phyloP scores from a whole-genome alignment of 2,888 invertebrate genomes.

The Lamellibrachia columna region DNA sequence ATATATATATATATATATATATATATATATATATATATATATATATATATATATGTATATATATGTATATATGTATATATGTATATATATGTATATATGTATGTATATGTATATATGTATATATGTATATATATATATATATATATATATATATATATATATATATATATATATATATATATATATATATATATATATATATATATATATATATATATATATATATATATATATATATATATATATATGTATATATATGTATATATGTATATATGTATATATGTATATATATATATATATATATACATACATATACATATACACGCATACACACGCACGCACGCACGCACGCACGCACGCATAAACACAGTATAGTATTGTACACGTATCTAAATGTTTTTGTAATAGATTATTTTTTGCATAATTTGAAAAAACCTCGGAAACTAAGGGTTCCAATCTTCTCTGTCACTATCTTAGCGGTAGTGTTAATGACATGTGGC shows the following conservation, averaged over 20 bases:
- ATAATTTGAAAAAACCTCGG: too few relatives aligned
- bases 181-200: background rate
- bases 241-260: too few relatives aligned
- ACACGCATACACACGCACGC: background rate
- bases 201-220: background rate
- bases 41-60: background rate
- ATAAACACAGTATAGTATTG: too few relatives aligned
- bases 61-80: conserved; percentile 23
- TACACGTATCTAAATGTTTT: too few relatives aligned
- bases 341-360: too few relatives aligned
- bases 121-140: background rate
- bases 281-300: background rate
- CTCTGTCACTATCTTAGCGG: too few relatives aligned
- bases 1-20: background rate
- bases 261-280: too few relatives aligned
- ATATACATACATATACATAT: background rate
- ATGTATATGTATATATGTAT: background rate
- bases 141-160: background rate
- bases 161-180: background rate
- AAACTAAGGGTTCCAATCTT: too few relatives aligned
- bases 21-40: background rate
- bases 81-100: background rate
- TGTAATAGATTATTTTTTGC: too few relatives aligned
- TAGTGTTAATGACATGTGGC: too few relatives aligned
- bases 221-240: too few relatives aligned